phyloP scores from a whole-genome alignment of 2,888 invertebrate species.

The Plebejus melissa region DNA sequence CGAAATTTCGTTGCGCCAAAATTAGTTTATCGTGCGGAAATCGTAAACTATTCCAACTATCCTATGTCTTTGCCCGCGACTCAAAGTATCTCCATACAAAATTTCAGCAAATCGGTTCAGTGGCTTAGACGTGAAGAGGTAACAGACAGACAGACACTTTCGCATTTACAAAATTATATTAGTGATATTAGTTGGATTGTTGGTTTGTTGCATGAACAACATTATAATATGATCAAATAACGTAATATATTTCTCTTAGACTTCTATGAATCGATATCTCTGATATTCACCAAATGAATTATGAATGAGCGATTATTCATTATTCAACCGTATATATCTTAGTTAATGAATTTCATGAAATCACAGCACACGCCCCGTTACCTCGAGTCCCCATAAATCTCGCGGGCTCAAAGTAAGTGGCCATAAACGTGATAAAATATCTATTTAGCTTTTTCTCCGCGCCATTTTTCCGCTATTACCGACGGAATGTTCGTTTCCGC shows the following conservation, averaged over 20 bases:
- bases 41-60: too few species aligned
- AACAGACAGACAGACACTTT: too few species aligned
- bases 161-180: too few species aligned
- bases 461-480: constrained; percentile 50
- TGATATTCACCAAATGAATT: not conserved
- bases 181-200: too few species aligned
- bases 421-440: constrained; percentile 77
- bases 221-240: too few species aligned
- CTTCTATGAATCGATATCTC: not conserved
- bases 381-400: constrained; percentile 51
- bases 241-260: not conserved
- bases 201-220: too few species aligned
- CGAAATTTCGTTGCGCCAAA: too few species aligned
- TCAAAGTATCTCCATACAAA: too few species aligned
- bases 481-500: constrained; percentile 59
- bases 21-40: too few species aligned
- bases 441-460: constrained; percentile 67
- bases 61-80: too few species aligned
- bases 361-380: constrained; percentile 37
- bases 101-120: too few species aligned
- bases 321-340: constrained; percentile 27
- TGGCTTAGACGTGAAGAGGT: too few species aligned
- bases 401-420: constrained; percentile 63
- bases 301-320: not conserved
- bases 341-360: constrained; percentile 35